Evolutionary conservation across 2,797 vertebrate species (phyloP), one percentile per base, ranked within the genome.

Genomic region (Parauchenoglanis punctatus): DNA sequence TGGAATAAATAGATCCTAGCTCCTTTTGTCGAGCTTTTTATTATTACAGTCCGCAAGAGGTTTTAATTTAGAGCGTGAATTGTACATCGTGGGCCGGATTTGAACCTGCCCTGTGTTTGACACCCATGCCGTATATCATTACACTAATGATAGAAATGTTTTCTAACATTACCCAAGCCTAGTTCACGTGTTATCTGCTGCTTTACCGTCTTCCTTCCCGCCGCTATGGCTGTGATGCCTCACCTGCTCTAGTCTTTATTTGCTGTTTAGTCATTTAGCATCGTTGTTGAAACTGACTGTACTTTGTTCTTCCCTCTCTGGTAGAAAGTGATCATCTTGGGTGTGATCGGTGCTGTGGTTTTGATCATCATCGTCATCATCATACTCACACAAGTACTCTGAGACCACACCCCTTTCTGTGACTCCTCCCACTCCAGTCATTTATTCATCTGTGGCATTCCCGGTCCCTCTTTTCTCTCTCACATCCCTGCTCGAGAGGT

Each of bases 311-410:
- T 80, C 68, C 35, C 23, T 87, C 85, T 85, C 72, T 90, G 91
- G 87, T 93, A 96, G 95, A 96, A 95, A 89, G 93, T 88, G 81
- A 92, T 95, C 91, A 91, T 95, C 87, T 85, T 95, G 83, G 91
- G 88, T 77, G 94, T 91, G 56, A 81, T 91, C 90, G 93, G 91
- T 91, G 89, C 89, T 54, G 93, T 95, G 87, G 61, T 94, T 83
- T 67, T 89, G 82, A 5, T 93, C 91, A 84, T 94, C 92, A 70
- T 96, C 91, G 54, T 96, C 86, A 91, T 92, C 89, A 81, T 95
- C 92, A 90, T 95, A 91, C 89, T 96, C 91, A 92, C 93, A 46
- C 91, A 93, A 87, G 93, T 92, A 54, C 12, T 94, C 84, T 93
- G 83, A 90, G 88, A 92, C 72, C 76, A 70, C 65, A 44, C 82